These are phyloP conservation scores for Amphilophus citrinellus DNA, from an alignment of 2,113 vertebrate species.

Conservation along the genomic window DNA sequence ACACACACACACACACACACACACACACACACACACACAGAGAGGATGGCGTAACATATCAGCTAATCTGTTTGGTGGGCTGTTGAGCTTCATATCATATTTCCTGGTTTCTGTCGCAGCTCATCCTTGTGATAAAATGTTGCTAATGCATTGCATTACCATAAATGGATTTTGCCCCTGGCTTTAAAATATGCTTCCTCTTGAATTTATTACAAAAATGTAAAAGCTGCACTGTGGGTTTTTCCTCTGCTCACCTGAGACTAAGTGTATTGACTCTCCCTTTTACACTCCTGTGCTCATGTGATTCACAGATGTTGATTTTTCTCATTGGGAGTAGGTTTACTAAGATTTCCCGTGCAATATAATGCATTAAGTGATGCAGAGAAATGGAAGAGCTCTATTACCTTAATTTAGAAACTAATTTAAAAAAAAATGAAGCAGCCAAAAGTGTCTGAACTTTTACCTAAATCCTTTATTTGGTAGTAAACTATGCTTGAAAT, in stretches of 20 bases:
- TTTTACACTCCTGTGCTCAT: neutral
- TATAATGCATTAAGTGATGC: neutral
- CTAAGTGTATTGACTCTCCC: neutral
- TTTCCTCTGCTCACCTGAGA: neutral
- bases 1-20: neutral
- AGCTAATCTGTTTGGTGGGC: constrained; percentile 14
- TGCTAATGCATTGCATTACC: neutral
- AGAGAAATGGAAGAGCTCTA: neutral
- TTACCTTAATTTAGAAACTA: neutral
- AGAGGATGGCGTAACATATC: neutral
- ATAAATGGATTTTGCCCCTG: neutral
- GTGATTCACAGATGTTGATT: neutral
- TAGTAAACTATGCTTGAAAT: neutral
- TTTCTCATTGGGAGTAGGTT: neutral
- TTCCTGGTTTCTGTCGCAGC: constrained; percentile 10
- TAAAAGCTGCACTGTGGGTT: neutral
- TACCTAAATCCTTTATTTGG: neutral
- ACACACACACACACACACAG: neutral
- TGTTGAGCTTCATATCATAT: constrained; percentile 20
- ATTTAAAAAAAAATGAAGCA: neutral
- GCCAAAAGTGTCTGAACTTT: neutral
- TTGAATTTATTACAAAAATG: neutral
- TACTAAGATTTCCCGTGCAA: neutral
- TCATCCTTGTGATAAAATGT: neutral
- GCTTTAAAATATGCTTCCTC: neutral